phyloP scores from a whole-genome alignment of 2,797 vertebrate genomes.

The Malurus leucopterus region DNA sequence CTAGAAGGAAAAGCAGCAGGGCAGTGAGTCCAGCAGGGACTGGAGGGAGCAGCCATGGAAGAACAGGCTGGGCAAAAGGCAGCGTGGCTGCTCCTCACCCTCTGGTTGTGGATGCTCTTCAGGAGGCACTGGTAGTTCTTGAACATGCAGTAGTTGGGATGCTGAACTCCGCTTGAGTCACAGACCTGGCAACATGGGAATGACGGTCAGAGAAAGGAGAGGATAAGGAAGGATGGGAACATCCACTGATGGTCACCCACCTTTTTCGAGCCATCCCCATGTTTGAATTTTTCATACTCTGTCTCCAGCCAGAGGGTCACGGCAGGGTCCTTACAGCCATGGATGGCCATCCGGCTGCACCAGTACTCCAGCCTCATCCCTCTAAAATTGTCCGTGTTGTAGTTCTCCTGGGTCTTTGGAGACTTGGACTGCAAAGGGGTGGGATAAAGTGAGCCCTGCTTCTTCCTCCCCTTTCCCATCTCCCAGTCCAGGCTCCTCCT shows the following conservation, averaged over 20 bases:
- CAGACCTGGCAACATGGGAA: slow-evolving; percentile 60
- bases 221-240: not conserved
- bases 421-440: slow-evolving; percentile 8
- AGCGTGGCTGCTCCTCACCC: slow-evolving; percentile 38
- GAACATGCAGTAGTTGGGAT: slow-evolving; percentile 71
- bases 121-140: slow-evolving; percentile 72
- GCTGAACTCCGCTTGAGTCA: slow-evolving; percentile 52
- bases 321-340: slow-evolving; percentile 59
- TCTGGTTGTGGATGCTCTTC: slow-evolving; percentile 22
- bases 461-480: not conserved
- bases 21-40: not conserved
- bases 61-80: not conserved
- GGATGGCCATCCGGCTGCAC: slow-evolving; percentile 63
- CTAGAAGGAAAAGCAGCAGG: not conserved
- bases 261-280: not conserved
- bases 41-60: not conserved
- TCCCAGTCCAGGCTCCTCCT: not conserved
- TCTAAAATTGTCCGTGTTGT: not conserved
- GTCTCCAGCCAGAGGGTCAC: slow-evolving; percentile 65
- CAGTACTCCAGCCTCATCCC: slow-evolving; percentile 60
- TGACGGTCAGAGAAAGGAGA: not conserved
- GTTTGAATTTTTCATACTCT: slow-evolving; percentile 55
- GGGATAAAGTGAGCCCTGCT: not conserved
- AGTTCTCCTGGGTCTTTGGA: not conserved
- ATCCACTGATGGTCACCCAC: slow-evolving; percentile 7